phyloP scores from a whole-genome alignment of 2,113 vertebrate species.

The Catagonus wagneri region DNA sequence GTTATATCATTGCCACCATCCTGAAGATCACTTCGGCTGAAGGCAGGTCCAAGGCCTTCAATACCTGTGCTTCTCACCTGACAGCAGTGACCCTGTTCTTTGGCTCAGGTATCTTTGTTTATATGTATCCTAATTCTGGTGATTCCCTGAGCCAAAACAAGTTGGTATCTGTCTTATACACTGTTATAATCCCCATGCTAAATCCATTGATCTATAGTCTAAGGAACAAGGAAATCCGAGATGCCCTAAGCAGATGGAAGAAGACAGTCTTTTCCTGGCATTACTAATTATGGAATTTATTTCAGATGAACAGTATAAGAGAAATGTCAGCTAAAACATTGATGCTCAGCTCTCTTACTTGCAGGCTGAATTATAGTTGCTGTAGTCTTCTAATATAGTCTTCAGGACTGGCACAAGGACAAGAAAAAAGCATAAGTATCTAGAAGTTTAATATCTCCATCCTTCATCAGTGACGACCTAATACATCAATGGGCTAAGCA shows the following conservation, averaged over 20 bases:
- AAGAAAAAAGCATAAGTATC: background rate
- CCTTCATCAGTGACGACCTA: background rate
- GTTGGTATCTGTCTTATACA: conserved; percentile 60
- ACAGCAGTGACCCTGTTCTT: conserved; percentile 67
- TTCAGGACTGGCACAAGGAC: background rate
- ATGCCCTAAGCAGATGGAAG: conserved; percentile 31
- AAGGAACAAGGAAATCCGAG: conserved; percentile 69
- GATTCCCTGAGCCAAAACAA: conserved; percentile 56
- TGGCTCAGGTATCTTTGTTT: conserved; percentile 68
- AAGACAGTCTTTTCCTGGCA: background rate
- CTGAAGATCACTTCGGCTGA: conserved; percentile 63
- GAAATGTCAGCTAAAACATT: background rate
- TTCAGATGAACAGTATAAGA: background rate
- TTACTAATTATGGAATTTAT: background rate
- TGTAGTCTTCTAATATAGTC: background rate
- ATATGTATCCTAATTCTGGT: conserved; percentile 50
- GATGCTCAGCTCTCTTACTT: background rate
- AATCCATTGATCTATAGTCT: conserved; percentile 72
- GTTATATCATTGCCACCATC: conserved; percentile 38
- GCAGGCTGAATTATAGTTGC: background rate
- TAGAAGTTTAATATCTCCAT: background rate
- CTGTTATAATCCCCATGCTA: conserved; percentile 58
- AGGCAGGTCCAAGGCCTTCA: conserved; percentile 69
- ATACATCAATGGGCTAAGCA: background rate
- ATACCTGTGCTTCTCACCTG: conserved; percentile 73